A percentile compares a stretch with the other conserved stretches of the same genome.
Conservation (phyloP, 2,797 vertebrate genomes). For the Sphenopsis melanotis region DNA sequence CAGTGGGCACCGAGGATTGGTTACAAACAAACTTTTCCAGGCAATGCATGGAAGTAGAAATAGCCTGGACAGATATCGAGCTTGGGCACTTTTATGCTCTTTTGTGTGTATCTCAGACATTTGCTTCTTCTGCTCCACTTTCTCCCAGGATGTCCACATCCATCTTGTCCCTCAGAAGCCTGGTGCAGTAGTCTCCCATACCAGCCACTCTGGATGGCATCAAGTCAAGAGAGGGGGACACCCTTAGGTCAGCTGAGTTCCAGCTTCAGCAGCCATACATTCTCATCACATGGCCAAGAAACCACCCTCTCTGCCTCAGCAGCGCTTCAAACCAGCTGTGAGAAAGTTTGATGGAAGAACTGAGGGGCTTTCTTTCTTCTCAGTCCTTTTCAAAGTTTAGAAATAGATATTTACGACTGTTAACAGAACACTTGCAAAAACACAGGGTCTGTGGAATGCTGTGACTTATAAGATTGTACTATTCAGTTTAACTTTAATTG, state of each 20-base stretch:
- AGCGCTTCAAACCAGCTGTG: background rate
- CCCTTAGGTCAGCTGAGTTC: background rate
- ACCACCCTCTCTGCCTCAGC: background rate
- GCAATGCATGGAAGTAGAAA: background rate
- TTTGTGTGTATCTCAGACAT: background rate
- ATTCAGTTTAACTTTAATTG: background rate
- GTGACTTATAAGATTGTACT: background rate
- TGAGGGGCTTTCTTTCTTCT: background rate
- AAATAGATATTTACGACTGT: background rate
- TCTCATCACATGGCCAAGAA: background rate
- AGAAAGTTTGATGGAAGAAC: background rate
- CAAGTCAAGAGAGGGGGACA: background rate
- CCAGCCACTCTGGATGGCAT: background rate
- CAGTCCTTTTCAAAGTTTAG: background rate
- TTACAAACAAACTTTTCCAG: background rate
- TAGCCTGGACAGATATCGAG: background rate
- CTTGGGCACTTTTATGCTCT: background rate
- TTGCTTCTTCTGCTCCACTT: background rate
- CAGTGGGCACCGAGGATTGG: rapidly evolving
- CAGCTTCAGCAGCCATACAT: background rate
- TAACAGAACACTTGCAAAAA: background rate
- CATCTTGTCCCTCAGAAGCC: background rate
- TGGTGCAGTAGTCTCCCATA: background rate
- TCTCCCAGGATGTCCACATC: background rate
- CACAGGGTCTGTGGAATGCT: background rate